Evolutionary conservation across 2,888 invertebrate genomes (phyloP).

Genomic region (Leistus spinibarbis): DNA sequence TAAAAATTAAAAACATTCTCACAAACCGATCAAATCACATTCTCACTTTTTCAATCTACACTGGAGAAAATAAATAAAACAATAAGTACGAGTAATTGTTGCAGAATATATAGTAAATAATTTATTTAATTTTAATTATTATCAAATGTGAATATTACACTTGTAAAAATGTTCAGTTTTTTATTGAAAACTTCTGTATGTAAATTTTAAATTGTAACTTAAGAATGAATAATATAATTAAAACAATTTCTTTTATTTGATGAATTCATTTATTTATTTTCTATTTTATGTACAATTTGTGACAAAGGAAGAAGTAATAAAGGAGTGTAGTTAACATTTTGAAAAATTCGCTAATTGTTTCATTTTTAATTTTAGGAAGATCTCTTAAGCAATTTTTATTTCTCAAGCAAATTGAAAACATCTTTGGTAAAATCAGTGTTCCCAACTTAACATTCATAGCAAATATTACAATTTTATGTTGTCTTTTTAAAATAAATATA

Average conservation of each 20-base stretch:
- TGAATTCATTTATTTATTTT: slow-evolving; percentile 4
- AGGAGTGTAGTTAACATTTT: not conserved
- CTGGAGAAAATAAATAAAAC: slow-evolving; percentile 15
- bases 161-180: slow-evolving; percentile 34
- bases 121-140: slow-evolving; percentile 28
- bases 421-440: slow-evolving; percentile 35
- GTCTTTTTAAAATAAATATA: not conserved
- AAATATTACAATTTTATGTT: slow-evolving; percentile 13
- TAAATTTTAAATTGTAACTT: slow-evolving; percentile 37
- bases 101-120: slow-evolving; percentile 26
- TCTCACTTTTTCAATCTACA: not conserved
- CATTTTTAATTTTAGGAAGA: slow-evolving; percentile 21
- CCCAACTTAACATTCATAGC: slow-evolving; percentile 25
- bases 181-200: slow-evolving; percentile 18
- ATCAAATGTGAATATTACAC: slow-evolving; percentile 34
- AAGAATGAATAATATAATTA: slow-evolving; percentile 26
- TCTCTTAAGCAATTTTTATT: slow-evolving; percentile 25
- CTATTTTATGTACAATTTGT: not conserved
- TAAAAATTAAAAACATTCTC: not conserved
- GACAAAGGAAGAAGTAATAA: not conserved
- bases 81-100: slow-evolving; percentile 22
- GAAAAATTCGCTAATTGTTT: not conserved
- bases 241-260: not conserved
- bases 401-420: slow-evolving; percentile 36
- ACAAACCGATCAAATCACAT: not conserved